Evolutionary conservation across 2,797 vertebrate genomes (phyloP).

Genomic region (Amazonetta brasiliensis): DNA sequence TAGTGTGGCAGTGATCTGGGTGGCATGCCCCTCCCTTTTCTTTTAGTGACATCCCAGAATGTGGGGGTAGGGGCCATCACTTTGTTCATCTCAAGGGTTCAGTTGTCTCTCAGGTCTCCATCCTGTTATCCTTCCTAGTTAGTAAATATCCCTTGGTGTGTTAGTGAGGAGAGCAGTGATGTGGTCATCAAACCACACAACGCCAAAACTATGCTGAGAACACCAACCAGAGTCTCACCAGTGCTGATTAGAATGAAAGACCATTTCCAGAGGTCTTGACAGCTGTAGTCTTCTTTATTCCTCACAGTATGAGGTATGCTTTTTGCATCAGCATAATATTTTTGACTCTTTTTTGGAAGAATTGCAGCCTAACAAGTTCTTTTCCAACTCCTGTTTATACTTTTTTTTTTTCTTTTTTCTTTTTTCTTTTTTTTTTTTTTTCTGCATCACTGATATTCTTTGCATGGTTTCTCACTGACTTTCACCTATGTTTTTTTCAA

Average conservation of each 20-base stretch:
- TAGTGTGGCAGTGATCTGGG: background rate
- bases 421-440: conserved; percentile 13
- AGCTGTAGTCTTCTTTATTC: background rate
- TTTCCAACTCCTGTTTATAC: background rate
- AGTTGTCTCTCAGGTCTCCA: background rate
- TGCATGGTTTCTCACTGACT: conserved; percentile 21
- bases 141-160: background rate
- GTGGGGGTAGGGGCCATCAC: background rate
- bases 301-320: background rate
- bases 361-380: background rate
- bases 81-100: background rate
- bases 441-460: background rate
- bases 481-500: conserved; percentile 1
- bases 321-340: background rate
- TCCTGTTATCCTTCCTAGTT: background rate
- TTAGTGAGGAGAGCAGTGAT: background rate
- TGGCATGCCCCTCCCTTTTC: background rate
- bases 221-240: background rate
- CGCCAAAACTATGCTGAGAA: background rate
- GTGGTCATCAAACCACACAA: background rate
- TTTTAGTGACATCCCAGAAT: background rate
- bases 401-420: conserved; percentile 1
- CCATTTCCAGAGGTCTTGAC: background rate
- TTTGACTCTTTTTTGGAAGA: conserved; percentile 29
- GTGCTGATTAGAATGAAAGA: background rate